These are phyloP conservation scores for Callimorpha dominula DNA, from an alignment of 2,888 invertebrate genomes.

Conservation along the genomic window DNA sequence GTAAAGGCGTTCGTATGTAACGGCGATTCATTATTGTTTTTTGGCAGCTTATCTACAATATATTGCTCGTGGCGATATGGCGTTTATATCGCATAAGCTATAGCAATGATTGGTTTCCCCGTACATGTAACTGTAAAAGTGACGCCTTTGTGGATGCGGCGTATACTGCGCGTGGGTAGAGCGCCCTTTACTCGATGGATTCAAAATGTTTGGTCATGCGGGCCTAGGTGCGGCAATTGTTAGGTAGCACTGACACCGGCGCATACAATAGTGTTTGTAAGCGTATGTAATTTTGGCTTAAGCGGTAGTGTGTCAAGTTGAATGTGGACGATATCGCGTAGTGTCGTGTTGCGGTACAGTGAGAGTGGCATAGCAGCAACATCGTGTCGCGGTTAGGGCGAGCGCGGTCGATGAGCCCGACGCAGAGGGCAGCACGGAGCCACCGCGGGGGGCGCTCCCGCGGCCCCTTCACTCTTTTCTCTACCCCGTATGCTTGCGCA, in stretches of 20 bases:
- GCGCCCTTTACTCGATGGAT: slow-evolving; percentile 14
- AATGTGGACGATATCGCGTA: slow-evolving; percentile 60
- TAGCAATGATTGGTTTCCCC: slow-evolving; percentile 4
- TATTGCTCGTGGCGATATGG: background rate
- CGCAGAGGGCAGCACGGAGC: slow-evolving; percentile 83
- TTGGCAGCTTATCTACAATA: background rate
- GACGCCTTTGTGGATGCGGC: slow-evolving; percentile 5
- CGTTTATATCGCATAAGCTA: slow-evolving; percentile 5
- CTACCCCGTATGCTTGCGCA: slow-evolving; percentile 78
- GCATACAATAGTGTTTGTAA: slow-evolving; percentile 29
- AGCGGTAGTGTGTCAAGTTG: slow-evolving; percentile 46
- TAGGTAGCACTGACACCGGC: slow-evolving; percentile 5
- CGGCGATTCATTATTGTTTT: background rate
- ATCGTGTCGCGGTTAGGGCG: slow-evolving; percentile 73
- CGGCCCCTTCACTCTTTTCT: slow-evolving; percentile 65
- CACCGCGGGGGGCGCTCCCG: slow-evolving; percentile 68
- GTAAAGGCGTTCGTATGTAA: slow-evolving; percentile 5
- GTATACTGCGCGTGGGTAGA: slow-evolving; percentile 19
- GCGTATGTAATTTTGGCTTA: slow-evolving; percentile 26
- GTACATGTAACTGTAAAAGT: slow-evolving; percentile 20
- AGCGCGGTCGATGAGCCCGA: slow-evolving; percentile 85
- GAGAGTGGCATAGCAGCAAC: slow-evolving; percentile 68
- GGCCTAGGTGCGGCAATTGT: slow-evolving; percentile 12
- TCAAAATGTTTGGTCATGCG: slow-evolving; percentile 18
- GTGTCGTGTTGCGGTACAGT: slow-evolving; percentile 74